phyloP scores from a whole-genome alignment of 2,113 vertebrate species.

The Myotis yumanensis region DNA sequence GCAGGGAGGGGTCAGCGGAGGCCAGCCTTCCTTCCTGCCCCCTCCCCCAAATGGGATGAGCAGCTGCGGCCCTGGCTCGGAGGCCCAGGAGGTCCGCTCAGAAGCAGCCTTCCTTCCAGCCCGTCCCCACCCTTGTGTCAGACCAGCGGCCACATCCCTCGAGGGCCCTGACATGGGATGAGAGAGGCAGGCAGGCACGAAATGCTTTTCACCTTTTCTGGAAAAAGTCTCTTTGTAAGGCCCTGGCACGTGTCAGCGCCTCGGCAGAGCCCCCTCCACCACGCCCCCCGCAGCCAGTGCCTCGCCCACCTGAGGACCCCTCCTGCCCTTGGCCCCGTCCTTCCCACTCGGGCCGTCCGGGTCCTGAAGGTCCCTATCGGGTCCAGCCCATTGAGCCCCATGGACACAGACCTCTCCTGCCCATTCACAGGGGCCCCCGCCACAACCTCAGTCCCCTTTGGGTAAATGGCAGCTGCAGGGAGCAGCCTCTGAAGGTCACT shows the following conservation, averaged over 20 bases:
- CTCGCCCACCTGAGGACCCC: neutral
- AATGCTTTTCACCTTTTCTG: slow-evolving; percentile 48
- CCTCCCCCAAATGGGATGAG: neutral
- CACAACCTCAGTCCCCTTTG: neutral
- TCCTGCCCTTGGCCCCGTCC: neutral
- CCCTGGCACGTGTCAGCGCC: neutral
- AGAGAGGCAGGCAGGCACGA: neutral
- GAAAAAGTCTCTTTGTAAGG: slow-evolving; percentile 42
- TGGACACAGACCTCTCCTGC: neutral
- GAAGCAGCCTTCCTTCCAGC: neutral
- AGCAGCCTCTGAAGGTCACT: neutral
- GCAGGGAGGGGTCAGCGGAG: neutral
- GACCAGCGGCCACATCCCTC: neutral
- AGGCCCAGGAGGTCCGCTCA: neutral
- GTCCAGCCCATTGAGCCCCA: neutral
- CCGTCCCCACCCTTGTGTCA: neutral
- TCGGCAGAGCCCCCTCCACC: neutral
- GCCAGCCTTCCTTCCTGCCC: neutral
- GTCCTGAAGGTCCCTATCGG: neutral
- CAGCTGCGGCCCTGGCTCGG: neutral
- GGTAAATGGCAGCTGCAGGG: neutral
- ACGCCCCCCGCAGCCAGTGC: neutral
- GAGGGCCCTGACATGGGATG: neutral
- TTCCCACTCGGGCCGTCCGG: neutral
- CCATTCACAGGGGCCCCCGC: neutral